These are phyloP conservation scores for Sclerurus mexicanus DNA, from an alignment of 2,113 vertebrate genomes.

Conservation along the genomic window DNA sequence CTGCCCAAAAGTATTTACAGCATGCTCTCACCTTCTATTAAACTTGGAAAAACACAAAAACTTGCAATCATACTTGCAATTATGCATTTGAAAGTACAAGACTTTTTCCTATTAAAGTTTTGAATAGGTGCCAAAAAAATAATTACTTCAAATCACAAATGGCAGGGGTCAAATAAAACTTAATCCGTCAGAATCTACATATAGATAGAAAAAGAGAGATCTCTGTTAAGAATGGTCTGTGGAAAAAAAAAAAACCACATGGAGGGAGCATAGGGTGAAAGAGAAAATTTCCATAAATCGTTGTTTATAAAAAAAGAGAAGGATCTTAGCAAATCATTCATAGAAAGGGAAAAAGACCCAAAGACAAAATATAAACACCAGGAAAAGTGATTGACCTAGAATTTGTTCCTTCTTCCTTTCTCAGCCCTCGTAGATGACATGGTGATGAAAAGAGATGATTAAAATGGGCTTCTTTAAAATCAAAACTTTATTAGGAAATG, in stretches of 20 bases:
- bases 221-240: background rate
- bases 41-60: background rate
- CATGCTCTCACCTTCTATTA: background rate
- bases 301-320: background rate
- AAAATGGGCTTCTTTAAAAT: background rate
- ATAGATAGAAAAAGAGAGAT: background rate
- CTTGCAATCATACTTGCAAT: background rate
- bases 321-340: background rate
- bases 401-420: background rate
- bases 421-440: background rate
- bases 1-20: background rate
- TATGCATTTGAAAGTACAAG: background rate
- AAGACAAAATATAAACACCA: background rate
- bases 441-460: constrained; percentile 2
- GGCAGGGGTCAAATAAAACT: background rate
- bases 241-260: background rate
- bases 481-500: background rate
- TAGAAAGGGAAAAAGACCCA: background rate
- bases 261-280: background rate
- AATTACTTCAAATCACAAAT: background rate
- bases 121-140: background rate
- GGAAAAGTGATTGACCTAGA: background rate
- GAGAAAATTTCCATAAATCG: background rate
- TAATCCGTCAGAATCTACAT: background rate
- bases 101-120: background rate